These are phyloP conservation scores for Wiebesia pumilae DNA, from an alignment of 1,140 invertebrate species.

Conservation along the genomic window DNA sequence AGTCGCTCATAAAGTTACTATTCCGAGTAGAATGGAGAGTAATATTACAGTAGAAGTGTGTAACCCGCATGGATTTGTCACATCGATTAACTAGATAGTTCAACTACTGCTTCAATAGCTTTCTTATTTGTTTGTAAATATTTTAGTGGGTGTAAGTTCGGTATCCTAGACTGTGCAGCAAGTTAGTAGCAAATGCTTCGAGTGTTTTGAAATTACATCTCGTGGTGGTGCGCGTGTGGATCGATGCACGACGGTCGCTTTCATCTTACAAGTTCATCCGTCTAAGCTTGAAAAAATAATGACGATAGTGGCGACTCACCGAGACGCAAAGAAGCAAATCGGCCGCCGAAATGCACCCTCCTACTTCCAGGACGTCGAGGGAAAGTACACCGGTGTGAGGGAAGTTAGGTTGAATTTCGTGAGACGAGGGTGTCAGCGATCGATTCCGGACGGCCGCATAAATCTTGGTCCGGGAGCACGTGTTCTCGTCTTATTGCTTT, in stretches of 20 bases:
- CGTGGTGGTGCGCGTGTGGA: too few relatives aligned
- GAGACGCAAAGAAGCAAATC: neutral
- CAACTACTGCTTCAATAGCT: neutral
- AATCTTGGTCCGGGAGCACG: conserved; percentile 9
- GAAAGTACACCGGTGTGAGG: too few relatives aligned
- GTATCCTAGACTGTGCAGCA: too few relatives aligned
- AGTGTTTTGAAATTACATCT: too few relatives aligned
- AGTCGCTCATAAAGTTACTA: too few relatives aligned
- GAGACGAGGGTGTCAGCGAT: neutral
- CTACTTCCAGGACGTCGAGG: neutral
- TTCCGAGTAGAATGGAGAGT: too few relatives aligned
- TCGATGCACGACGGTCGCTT: neutral
- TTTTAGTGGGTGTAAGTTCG: too few relatives aligned
- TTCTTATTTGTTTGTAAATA: neutral
- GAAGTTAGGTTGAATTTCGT: conserved; percentile 5
- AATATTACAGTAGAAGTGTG: neutral
- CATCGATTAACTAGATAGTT: neutral
- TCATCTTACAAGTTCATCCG: neutral
- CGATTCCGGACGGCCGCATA: conserved; percentile 34
- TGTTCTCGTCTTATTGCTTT: conserved; percentile 43
- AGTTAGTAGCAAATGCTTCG: too few relatives aligned
- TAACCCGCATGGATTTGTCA: neutral
- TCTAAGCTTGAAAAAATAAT: neutral
- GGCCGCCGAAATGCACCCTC: neutral
- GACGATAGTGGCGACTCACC: neutral